These are phyloP conservation scores for Genyomyrus donnyi DNA, from an alignment of 2,113 vertebrate genomes.

Conservation along the genomic window DNA sequence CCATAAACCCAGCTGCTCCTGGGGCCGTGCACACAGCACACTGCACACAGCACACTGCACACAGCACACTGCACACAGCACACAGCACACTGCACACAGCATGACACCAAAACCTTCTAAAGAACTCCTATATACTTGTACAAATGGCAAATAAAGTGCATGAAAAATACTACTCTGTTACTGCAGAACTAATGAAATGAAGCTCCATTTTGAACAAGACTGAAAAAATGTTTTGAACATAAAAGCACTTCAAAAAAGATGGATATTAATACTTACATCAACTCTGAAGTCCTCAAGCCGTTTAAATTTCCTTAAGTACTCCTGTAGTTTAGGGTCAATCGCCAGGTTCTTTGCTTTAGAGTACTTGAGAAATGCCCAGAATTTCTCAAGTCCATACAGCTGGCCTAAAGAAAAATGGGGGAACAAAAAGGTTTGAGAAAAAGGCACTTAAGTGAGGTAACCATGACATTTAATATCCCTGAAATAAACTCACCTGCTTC, in stretches of 20 bases:
- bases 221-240: not conserved
- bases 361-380: conserved; percentile 96
- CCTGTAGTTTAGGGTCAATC: conserved; percentile 78
- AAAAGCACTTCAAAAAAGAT: not conserved
- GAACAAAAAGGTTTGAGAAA: not conserved
- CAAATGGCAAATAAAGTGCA: not conserved
- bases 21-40: not conserved
- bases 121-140: not conserved
- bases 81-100: not conserved
- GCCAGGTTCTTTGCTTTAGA: conserved; percentile 71
- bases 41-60: not conserved
- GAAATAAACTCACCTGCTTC: conserved; percentile 75
- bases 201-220: not conserved
- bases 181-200: not conserved
- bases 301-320: conserved; percentile 82
- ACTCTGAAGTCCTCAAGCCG: conserved; percentile 92
- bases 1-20: not conserved
- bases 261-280: conserved; percentile 63
- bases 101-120: not conserved
- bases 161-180: not conserved
- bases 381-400: conserved; percentile 94
- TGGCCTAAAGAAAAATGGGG: conserved; percentile 63
- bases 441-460: not conserved
- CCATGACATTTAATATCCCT: not conserved
- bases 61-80: not conserved